phyloP scores from a whole-genome alignment of 2,888 invertebrate genomes.

The Drosophila rubida region DNA sequence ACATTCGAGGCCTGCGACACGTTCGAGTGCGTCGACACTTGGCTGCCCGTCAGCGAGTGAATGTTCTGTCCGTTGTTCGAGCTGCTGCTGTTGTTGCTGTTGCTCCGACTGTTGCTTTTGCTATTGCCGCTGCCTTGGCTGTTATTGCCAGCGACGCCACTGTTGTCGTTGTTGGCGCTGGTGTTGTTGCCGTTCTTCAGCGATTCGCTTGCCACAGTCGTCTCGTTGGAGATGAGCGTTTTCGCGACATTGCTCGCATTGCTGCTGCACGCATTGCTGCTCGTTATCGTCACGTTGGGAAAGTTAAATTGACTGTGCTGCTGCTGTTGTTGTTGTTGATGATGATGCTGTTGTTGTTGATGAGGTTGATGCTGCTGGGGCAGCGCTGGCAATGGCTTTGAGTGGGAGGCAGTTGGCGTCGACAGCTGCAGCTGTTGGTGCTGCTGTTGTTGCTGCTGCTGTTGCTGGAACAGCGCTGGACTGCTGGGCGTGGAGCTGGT shows the following conservation, averaged over 20 bases:
- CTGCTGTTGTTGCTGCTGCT: slow-evolving; percentile 82
- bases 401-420: slow-evolving; percentile 78
- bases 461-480: slow-evolving; percentile 89
- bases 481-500: slow-evolving; percentile 98
- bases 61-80: slow-evolving; percentile 54
- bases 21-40: slow-evolving; percentile 55
- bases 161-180: slow-evolving; percentile 21
- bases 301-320: slow-evolving; percentile 84
- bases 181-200: slow-evolving; percentile 54
- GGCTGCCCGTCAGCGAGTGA: slow-evolving; percentile 58
- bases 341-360: slow-evolving; percentile 41
- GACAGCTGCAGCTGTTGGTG: slow-evolving; percentile 54
- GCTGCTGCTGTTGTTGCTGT: slow-evolving; percentile 32
- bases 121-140: slow-evolving; percentile 10
- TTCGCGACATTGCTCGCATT: slow-evolving; percentile 55
- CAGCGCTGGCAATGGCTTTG: slow-evolving; percentile 53
- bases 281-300: slow-evolving; percentile 84
- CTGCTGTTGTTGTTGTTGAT: slow-evolving; percentile 34
- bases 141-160: background rate
- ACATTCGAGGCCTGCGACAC: slow-evolving; percentile 48
- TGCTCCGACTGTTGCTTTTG: slow-evolving; percentile 1
- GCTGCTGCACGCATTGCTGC: slow-evolving; percentile 58
- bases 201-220: slow-evolving; percentile 10
- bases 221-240: slow-evolving; percentile 77
- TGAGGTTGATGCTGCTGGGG: slow-evolving; percentile 42